These are phyloP conservation scores for Arnoldichthys spilopterus DNA, from an alignment of 2,797 vertebrate genomes.

Conservation along the genomic window DNA sequence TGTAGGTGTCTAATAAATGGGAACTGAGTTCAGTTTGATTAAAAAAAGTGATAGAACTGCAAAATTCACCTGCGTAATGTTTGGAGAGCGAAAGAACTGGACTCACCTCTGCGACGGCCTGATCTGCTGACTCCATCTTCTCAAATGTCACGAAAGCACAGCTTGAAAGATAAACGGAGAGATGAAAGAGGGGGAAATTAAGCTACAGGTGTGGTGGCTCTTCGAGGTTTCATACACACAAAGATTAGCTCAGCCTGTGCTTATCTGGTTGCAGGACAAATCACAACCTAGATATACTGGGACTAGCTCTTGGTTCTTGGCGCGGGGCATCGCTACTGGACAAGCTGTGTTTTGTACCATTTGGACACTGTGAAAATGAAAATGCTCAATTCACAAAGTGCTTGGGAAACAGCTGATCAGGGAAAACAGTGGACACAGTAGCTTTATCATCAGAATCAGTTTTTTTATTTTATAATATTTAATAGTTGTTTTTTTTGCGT, in stretches of 20 bases:
- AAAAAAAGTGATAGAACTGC: not conserved
- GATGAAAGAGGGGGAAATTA: not conserved
- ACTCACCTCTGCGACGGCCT: conserved; percentile 88
- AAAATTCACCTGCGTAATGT: not conserved
- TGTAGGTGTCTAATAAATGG: too few relatives aligned
- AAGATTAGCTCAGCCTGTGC: not conserved
- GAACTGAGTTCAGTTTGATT: too few relatives aligned
- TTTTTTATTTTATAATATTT: not conserved
- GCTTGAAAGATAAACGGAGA: conserved; percentile 65
- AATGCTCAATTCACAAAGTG: not conserved
- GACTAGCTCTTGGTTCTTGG: not conserved
- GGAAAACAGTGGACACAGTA: too few relatives aligned
- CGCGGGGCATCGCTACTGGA: not conserved
- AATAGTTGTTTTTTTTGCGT: not conserved
- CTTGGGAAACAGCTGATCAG: too few relatives aligned
- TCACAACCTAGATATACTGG: not conserved
- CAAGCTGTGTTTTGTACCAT: not conserved
- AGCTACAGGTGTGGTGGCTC: too few relatives aligned
- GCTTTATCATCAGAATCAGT: too few relatives aligned
- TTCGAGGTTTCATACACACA: not conserved
- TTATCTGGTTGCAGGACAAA: not conserved
- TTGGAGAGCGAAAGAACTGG: not conserved
- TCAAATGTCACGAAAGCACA: conserved; percentile 95
- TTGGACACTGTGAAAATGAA: not conserved
- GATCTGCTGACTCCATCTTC: conserved; percentile 95